Percentiles rank a stretch among this genome's conserved stretches.
phyloP scores from a whole-genome alignment of 2,113 vertebrate species.

The Ellobius talpinus region DNA sequence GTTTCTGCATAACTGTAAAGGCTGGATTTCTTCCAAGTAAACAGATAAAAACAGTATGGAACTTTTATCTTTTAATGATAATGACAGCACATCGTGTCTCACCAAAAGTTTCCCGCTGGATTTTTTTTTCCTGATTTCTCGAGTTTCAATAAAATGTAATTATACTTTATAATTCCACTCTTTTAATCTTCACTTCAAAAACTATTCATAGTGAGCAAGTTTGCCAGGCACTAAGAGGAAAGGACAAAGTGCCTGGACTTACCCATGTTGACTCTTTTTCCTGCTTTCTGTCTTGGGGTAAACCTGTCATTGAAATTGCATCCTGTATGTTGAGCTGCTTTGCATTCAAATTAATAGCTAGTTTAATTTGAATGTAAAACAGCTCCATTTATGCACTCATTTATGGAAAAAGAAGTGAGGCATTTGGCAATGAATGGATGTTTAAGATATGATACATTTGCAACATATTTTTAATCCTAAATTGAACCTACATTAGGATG shows the following conservation, averaged over 20 bases:
- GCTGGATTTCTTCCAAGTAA: slow-evolving; percentile 92
- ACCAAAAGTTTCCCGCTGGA: slow-evolving; percentile 91
- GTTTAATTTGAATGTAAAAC: slow-evolving; percentile 91
- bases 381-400: slow-evolving; percentile 88
- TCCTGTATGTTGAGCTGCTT: slow-evolving; percentile 87
- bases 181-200: slow-evolving; percentile 91
- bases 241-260: slow-evolving; percentile 73
- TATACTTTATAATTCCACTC: slow-evolving; percentile 91
- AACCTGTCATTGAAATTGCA: slow-evolving; percentile 86
- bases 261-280: slow-evolving; percentile 76
- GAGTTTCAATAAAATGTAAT: slow-evolving; percentile 92
- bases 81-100: slow-evolving; percentile 91
- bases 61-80: slow-evolving; percentile 94
- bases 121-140: slow-evolving; percentile 89
- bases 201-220: slow-evolving; percentile 87
- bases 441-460: slow-evolving; percentile 86
- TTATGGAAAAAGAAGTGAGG: slow-evolving; percentile 81
- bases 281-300: slow-evolving; percentile 84
- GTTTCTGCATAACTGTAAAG: slow-evolving; percentile 91
- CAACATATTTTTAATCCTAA: slow-evolving; percentile 85
- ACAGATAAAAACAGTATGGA: slow-evolving; percentile 94
- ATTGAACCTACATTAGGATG: slow-evolving; percentile 82
- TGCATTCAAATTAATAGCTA: slow-evolving; percentile 91
- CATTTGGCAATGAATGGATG: slow-evolving; percentile 87
- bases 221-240: slow-evolving; percentile 80